phyloP scores from a whole-genome alignment of 2,113 vertebrate species.

The Labrus mixtus region DNA sequence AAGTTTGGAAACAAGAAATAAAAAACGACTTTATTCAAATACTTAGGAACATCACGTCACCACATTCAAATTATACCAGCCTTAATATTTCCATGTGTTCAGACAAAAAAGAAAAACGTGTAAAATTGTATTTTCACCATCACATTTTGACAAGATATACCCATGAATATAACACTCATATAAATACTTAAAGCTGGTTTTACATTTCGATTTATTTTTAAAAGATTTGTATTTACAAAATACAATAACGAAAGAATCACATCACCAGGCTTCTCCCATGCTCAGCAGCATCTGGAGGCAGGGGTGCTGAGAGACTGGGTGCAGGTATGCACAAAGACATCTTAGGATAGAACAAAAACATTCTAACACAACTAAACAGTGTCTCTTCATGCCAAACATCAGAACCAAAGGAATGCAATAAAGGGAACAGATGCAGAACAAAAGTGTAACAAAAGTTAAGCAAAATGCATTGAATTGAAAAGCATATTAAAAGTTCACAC shows the following conservation, averaged over 20 bases:
- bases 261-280: background rate
- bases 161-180: too few species aligned
- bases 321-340: background rate
- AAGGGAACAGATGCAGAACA: background rate
- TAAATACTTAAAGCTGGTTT: background rate
- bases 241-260: background rate
- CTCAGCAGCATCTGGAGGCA: constrained; percentile 20
- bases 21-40: background rate
- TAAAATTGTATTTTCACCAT: background rate
- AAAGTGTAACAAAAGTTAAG: too few species aligned
- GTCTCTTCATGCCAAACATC: constrained; percentile 16
- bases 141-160: background rate
- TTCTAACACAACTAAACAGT: background rate
- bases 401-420: background rate
- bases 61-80: background rate
- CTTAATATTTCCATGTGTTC: background rate
- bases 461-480: too few species aligned
- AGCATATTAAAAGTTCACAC: background rate
- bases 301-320: background rate
- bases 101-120: background rate
- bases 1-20: background rate
- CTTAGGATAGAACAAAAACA: background rate
- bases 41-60: background rate
- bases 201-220: constrained; percentile 16
- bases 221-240: background rate